These are phyloP conservation scores for Drosophila ananassae DNA, from an alignment of 1,140 invertebrate genomes.

Conservation along the genomic window DNA sequence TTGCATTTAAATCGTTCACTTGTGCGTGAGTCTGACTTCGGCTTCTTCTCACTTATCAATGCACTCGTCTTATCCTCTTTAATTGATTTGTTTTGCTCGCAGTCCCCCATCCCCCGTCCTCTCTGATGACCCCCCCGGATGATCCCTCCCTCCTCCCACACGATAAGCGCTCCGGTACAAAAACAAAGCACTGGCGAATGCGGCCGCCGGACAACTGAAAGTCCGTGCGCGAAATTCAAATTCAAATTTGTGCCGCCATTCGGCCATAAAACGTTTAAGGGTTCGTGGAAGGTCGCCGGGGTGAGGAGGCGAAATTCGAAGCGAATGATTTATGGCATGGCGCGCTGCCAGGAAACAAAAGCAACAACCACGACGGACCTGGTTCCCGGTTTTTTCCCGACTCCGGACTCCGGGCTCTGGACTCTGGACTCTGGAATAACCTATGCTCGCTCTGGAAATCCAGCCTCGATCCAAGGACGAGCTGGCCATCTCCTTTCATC, in stretches of 20 bases:
- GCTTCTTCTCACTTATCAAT: slow-evolving; percentile 61
- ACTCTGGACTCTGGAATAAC: slow-evolving; percentile 54
- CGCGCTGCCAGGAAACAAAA: slow-evolving; percentile 51
- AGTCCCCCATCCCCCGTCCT: not conserved
- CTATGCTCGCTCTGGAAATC: slow-evolving; percentile 58
- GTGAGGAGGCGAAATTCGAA: slow-evolving; percentile 13
- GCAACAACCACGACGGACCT: slow-evolving; percentile 4
- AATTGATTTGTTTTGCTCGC: slow-evolving; percentile 76
- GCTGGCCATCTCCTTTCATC: slow-evolving; percentile 37
- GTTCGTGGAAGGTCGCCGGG: slow-evolving; percentile 61
- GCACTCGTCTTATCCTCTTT: slow-evolving; percentile 48
- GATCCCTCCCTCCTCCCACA: not conserved
- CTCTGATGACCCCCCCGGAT: not conserved
- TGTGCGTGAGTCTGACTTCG: slow-evolving; percentile 25
- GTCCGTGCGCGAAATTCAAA: slow-evolving; percentile 42
- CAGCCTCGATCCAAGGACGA: slow-evolving; percentile 54
- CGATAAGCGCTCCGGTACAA: slow-evolving; percentile 19
- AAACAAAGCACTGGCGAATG: slow-evolving; percentile 20
- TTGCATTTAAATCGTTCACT: slow-evolving; percentile 22
- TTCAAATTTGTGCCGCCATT: slow-evolving; percentile 65
- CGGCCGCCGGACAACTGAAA: slow-evolving; percentile 33
- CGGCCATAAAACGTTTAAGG: slow-evolving; percentile 70
- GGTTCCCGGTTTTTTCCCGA: not conserved
- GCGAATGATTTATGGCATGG: slow-evolving; percentile 75
- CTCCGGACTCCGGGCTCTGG: not conserved